Evolutionary conservation across 2,888 invertebrate species (phyloP).

Genomic region (Platerodrilus igneus): DNA sequence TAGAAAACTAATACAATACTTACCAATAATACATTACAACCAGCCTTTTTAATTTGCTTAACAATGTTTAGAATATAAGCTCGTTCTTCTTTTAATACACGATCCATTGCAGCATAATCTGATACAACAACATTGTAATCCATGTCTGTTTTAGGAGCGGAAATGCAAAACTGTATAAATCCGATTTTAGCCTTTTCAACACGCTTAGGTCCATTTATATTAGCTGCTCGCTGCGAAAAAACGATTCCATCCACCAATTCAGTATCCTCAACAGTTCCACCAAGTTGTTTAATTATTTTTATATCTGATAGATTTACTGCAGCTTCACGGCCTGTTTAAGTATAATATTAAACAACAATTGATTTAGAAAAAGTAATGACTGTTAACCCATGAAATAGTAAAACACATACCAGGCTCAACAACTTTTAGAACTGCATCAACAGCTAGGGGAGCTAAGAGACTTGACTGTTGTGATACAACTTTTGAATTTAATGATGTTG

Average conservation of each 20-base stretch:
- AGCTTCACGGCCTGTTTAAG: conserved; percentile 52
- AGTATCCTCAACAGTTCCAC: conserved; percentile 97
- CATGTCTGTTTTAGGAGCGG: conserved; percentile 99
- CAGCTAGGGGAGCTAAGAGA: conserved; percentile 92
- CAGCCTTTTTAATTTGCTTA: conserved; percentile 97
- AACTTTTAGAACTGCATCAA: conserved; percentile 90
- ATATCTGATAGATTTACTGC: conserved; percentile 91
- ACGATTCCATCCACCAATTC: conserved; percentile 94
- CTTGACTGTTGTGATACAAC: conserved; percentile 98
- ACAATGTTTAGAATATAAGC: conserved; percentile 97
- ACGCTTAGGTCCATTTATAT: conserved; percentile 86
- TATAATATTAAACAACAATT: conserved; percentile 31
- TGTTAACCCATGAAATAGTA: not conserved
- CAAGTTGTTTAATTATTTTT: conserved; percentile 93
- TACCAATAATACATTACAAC: conserved; percentile 95
- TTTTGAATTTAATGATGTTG: conserved; percentile 96
- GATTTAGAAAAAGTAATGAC: conserved; percentile 3
- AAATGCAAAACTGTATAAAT: conserved; percentile 98
- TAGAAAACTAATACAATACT: too few relatives aligned
- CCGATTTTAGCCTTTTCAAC: conserved; percentile 98
- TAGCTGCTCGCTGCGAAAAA: conserved; percentile 83
- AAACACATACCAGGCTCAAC: conserved; percentile 54
- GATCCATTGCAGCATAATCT: conserved; percentile 99
- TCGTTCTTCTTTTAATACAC: conserved; percentile 95
- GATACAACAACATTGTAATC: conserved; percentile 94